Conservation (phyloP, 2,888 invertebrate genomes). For the Balanococcus diminutus region DNA sequence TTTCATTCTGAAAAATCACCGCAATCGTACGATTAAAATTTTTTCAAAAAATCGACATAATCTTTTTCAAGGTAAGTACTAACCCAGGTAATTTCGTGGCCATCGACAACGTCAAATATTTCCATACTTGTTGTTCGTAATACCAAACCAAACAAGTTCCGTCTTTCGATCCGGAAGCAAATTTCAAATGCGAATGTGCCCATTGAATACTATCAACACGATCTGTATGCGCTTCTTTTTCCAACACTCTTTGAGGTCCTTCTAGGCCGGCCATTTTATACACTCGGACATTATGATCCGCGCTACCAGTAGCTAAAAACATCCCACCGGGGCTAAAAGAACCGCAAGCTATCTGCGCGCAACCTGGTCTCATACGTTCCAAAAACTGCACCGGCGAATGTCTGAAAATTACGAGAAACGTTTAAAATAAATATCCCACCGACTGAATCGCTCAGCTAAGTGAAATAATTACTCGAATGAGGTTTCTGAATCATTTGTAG, state of each 20-base stretch:
- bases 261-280: slow-evolving; percentile 75
- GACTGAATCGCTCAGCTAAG: neutral
- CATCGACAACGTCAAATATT: slow-evolving; percentile 76
- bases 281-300: slow-evolving; percentile 92
- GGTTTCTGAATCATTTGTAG: slow-evolving; percentile 53
- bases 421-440: no score
- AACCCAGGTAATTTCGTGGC: slow-evolving; percentile 68
- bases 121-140: slow-evolving; percentile 89
- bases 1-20: slow-evolving; percentile 49
- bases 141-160: slow-evolving; percentile 94
- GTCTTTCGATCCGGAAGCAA: slow-evolving; percentile 94
- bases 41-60: neutral
- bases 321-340: slow-evolving; percentile 87
- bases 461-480: slow-evolving; percentile 53
- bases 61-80: slow-evolving; percentile 56
- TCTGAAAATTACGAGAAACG: slow-evolving; percentile 10
- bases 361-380: slow-evolving; percentile 84
- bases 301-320: slow-evolving; percentile 91
- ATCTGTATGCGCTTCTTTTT: slow-evolving; percentile 83
- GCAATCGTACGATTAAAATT: slow-evolving; percentile 13
- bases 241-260: slow-evolving; percentile 77
- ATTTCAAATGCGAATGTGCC: slow-evolving; percentile 84
- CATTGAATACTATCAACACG: slow-evolving; percentile 96
- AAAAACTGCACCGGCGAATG: slow-evolving; percentile 45
- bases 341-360: slow-evolving; percentile 94